Conservation (phyloP, 2,888 invertebrate species). For the Pilophorus perplexus region DNA sequence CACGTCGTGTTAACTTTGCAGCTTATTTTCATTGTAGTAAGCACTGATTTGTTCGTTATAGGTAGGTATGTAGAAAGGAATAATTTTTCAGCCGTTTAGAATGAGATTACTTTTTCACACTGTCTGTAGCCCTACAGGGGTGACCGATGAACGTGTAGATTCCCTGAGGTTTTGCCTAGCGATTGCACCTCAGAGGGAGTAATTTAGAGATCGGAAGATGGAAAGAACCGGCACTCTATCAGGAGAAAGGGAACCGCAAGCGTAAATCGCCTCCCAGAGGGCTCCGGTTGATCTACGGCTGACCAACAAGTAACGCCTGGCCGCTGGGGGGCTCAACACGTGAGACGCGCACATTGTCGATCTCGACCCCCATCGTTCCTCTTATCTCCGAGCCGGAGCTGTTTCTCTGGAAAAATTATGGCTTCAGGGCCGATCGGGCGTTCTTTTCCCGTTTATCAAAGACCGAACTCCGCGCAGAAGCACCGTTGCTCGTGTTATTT, state of each 20-base stretch:
- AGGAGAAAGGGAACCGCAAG: slow-evolving; percentile 7
- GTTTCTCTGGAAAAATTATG: slow-evolving; percentile 24
- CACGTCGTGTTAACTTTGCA: no score
- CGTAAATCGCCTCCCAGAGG: slow-evolving; percentile 22
- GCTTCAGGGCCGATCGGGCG: neutral
- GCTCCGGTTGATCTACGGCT: slow-evolving; percentile 21
- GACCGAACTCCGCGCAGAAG: no score
- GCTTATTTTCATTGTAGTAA: no score
- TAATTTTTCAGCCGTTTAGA: no score
- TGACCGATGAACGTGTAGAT: no score
- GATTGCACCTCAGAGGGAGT: no score
- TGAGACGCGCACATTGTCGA: slow-evolving; percentile 17
- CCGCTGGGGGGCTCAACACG: slow-evolving; percentile 5
- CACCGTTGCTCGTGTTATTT: no score
- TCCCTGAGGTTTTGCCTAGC: no score
- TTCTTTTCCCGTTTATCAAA: slow-evolving; percentile 13
- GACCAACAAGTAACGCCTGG: slow-evolving; percentile 3
- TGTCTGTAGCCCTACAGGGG: no score
- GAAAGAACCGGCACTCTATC: slow-evolving; percentile 5
- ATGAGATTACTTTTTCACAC: no score
- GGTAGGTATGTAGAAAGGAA: no score
- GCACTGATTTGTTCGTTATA: no score
- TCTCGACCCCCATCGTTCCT: slow-evolving; percentile 1
- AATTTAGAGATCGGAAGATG: slow-evolving; percentile 18
- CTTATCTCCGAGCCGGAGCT: slow-evolving; percentile 9